A percentile compares a stretch with the other conserved stretches of the same genome.
phyloP scores from a whole-genome alignment of 2,888 invertebrate genomes.

The Scelioninae gen. 1 region DNA sequence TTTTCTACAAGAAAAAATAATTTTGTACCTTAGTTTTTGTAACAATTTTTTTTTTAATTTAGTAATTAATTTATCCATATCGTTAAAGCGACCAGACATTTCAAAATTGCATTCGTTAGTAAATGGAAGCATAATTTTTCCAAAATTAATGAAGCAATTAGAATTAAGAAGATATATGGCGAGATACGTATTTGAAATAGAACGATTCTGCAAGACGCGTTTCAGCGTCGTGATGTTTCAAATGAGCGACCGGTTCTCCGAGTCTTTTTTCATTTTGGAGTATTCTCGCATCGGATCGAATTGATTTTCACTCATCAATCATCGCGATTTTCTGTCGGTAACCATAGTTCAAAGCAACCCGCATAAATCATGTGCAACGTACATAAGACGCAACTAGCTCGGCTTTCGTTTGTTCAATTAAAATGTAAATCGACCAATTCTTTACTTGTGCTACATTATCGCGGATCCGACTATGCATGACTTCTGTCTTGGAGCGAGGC shows the following conservation, averaged over 20 bases:
- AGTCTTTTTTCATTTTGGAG: constrained; percentile 32
- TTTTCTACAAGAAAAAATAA: too few relatives aligned
- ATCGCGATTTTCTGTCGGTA: constrained; percentile 65
- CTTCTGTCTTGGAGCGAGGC: constrained; percentile 52
- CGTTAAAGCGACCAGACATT: too few relatives aligned
- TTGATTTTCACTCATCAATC: constrained; percentile 76
- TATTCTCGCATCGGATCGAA: constrained; percentile 65
- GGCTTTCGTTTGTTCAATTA: constrained; percentile 78
- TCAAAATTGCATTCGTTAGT: too few relatives aligned
- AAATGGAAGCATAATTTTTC: too few relatives aligned
- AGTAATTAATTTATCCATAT: too few relatives aligned
- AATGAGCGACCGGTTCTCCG: constrained; percentile 67
- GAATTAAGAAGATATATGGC: too few relatives aligned
- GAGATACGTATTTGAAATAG: too few relatives aligned
- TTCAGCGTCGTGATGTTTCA: constrained; percentile 40
- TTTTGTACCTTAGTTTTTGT: too few relatives aligned
- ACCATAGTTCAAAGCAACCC: constrained; percentile 54
- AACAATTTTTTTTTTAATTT: too few relatives aligned
- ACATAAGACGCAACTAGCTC: constrained; percentile 39
- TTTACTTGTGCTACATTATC: constrained; percentile 53
- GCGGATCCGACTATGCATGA: constrained; percentile 21
- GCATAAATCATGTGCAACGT: constrained; percentile 55
- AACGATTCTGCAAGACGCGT: too few relatives aligned
- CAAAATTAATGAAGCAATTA: too few relatives aligned
- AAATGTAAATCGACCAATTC: constrained; percentile 79